Evolutionary conservation across 64 coral and sea anemone species (phyloP).

Genomic region (Platygyra sinensis): DNA sequence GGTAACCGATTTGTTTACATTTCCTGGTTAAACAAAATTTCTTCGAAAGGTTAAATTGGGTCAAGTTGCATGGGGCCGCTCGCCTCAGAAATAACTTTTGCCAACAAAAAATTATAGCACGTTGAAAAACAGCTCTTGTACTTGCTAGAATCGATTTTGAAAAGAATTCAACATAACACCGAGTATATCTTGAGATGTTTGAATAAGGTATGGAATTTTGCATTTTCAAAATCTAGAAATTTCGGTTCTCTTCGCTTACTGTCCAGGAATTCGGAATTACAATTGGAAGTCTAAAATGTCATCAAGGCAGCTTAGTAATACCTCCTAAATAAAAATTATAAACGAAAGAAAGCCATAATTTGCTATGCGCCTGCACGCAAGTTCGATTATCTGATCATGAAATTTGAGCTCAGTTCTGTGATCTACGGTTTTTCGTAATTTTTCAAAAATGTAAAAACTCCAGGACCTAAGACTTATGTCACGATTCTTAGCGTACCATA

Average conservation of each 20-base stretch:
- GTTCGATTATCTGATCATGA: slow-evolving; percentile 38
- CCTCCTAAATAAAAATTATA: too few relatives aligned
- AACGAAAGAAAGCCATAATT: slow-evolving; percentile 30
- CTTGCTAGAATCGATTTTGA: too few relatives aligned
- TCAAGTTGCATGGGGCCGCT: slow-evolving; percentile 15
- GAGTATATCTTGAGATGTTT: too few relatives aligned
- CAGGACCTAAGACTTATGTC: slow-evolving; percentile 39
- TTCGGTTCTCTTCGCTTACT: too few relatives aligned
- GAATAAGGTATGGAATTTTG: too few relatives aligned
- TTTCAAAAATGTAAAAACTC: slow-evolving; percentile 46
- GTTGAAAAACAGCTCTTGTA: too few relatives aligned
- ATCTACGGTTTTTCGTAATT: too few relatives aligned
- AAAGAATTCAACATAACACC: too few relatives aligned
- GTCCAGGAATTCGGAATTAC: too few relatives aligned
- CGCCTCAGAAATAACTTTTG: slow-evolving; percentile 31
- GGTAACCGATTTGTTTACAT: slow-evolving; percentile 34
- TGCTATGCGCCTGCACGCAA: slow-evolving; percentile 36
- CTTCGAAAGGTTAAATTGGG: slow-evolving; percentile 34
- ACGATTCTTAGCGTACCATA: slow-evolving; percentile 48
- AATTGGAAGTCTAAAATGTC: too few relatives aligned
- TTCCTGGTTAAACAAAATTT: slow-evolving; percentile 24
- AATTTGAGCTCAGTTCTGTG: slow-evolving; percentile 47
- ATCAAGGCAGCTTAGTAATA: too few relatives aligned
- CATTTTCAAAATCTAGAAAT: too few relatives aligned
- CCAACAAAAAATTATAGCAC: slow-evolving; percentile 32